A percentile compares a stretch with the other conserved stretches of the same genome.
Conservation (phyloP, 2,113 vertebrate species). For the Eubucco bourcierii region DNA sequence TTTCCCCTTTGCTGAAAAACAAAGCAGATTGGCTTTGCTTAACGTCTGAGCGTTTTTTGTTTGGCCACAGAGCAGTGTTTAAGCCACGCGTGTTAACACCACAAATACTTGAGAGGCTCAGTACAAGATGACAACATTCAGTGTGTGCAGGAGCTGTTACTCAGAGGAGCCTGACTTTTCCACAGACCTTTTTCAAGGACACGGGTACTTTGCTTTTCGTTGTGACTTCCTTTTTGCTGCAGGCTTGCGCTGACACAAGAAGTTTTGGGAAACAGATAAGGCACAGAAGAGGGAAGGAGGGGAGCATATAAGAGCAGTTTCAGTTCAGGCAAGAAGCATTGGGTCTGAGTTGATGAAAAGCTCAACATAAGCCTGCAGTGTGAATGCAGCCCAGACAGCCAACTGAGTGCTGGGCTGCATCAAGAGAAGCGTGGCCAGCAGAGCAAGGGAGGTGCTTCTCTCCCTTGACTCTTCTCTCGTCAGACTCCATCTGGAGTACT, state of each 20-base stretch:
- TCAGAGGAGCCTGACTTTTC: not conserved
- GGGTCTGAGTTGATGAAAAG: not conserved
- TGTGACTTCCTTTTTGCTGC: not conserved
- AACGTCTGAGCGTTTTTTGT: not conserved
- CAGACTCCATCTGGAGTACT: too few relatives aligned
- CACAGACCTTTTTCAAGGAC: not conserved
- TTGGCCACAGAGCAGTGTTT: not conserved
- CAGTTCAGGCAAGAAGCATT: not conserved
- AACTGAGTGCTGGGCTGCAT: too few relatives aligned
- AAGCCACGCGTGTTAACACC: rapidly evolving
- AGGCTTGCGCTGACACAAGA: not conserved
- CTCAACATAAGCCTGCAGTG: too few relatives aligned
- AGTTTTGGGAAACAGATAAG: not conserved
- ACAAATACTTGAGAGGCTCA: not conserved
- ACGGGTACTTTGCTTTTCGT: not conserved
- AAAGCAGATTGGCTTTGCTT: not conserved
- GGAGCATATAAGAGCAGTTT: not conserved
- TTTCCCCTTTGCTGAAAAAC: not conserved
- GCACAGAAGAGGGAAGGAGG: not conserved
- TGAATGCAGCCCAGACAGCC: too few relatives aligned
- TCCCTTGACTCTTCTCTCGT: too few relatives aligned
- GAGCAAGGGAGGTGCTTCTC: too few relatives aligned
- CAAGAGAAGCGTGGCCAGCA: too few relatives aligned
- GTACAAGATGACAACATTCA: not conserved
- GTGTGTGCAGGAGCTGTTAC: not conserved